A percentile compares a stretch with the other conserved stretches of the same genome.
Evolutionary conservation across 2,888 invertebrate species (phyloP).

Genomic region (Agriopis aurantiaria): DNA sequence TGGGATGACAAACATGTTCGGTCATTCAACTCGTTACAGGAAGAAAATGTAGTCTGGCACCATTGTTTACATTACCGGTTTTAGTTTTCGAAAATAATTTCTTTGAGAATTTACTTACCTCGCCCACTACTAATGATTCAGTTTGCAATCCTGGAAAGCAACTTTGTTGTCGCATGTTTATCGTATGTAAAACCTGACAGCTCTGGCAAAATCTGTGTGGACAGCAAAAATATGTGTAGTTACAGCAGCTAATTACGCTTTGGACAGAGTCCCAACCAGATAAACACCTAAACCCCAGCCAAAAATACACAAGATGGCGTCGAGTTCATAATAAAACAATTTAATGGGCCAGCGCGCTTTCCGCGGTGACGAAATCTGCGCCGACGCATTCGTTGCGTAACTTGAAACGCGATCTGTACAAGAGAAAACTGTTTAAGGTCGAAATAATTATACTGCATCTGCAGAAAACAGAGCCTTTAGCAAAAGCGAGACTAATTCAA

Average conservation of each 20-base stretch:
- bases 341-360: slow-evolving; percentile 86
- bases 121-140: slow-evolving; percentile 16
- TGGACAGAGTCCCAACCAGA: slow-evolving; percentile 84
- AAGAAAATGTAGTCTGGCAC: slow-evolving; percentile 49
- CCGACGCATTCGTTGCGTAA: slow-evolving; percentile 83
- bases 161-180: slow-evolving; percentile 16
- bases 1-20: slow-evolving; percentile 72
- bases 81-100: slow-evolving; percentile 25
- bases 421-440: slow-evolving; percentile 80
- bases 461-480: slow-evolving; percentile 43
- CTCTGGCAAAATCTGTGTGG: slow-evolving; percentile 57
- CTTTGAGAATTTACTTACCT: slow-evolving; percentile 10
- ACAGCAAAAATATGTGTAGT: slow-evolving; percentile 71
- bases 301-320: slow-evolving; percentile 86
- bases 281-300: slow-evolving; percentile 85
- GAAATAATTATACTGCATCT: slow-evolving; percentile 71
- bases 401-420: slow-evolving; percentile 79
- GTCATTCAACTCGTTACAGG: slow-evolving; percentile 68
- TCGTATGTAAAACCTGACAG: slow-evolving; percentile 42
- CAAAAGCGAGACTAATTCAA: slow-evolving; percentile 45
- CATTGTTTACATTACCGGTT: slow-evolving; percentile 32
- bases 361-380: slow-evolving; percentile 85
- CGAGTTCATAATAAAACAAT: slow-evolving; percentile 86
- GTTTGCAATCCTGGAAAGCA: slow-evolving; percentile 18
- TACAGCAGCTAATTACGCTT: slow-evolving; percentile 82